phyloP scores from a whole-genome alignment of 2,888 invertebrate genomes.

The Copidosoma aretas region DNA sequence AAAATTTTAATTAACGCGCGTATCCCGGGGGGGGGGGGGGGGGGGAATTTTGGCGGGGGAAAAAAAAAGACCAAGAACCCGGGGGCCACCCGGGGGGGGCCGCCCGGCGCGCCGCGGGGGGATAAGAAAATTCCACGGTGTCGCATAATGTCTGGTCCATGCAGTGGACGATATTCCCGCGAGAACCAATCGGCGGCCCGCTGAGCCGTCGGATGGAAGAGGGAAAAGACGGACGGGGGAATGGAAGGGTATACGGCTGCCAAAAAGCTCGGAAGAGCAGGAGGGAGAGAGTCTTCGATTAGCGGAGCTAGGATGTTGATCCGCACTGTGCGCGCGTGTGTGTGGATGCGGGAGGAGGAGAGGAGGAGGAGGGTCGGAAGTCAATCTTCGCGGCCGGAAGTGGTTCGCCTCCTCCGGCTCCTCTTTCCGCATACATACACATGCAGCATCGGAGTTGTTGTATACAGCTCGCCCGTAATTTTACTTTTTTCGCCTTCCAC shows the following conservation, averaged over 20 bases:
- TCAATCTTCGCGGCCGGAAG: conserved; percentile 59
- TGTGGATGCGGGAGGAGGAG: conserved; percentile 29
- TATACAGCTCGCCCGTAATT: conserved; percentile 18
- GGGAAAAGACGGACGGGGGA: too few relatives aligned
- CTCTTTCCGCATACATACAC: background rate
- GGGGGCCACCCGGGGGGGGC: background rate
- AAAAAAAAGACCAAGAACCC: background rate
- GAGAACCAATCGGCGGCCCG: too few relatives aligned
- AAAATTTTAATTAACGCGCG: conserved; percentile 41
- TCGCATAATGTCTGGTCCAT: too few relatives aligned
- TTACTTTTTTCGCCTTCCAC: background rate
- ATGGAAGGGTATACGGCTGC: background rate
- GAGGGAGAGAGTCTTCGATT: conserved; percentile 7
- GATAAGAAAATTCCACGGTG: background rate
- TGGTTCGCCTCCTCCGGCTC: conserved; percentile 50
- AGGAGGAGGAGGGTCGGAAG: conserved; percentile 53
- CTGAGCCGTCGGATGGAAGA: too few relatives aligned
- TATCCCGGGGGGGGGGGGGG: background rate
- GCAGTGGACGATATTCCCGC: too few relatives aligned
- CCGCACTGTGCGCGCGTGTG: conserved; percentile 20
- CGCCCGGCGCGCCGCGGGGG: too few relatives aligned
- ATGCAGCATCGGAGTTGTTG: too few relatives aligned
- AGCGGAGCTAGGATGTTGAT: conserved; percentile 8
- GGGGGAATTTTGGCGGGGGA: too few relatives aligned
- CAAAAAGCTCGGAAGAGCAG: conserved; percentile 14